Evolutionary conservation across 2,113 vertebrate species (phyloP), one percentile per base, ranked within the genome.

Genomic region (Hirundichthys speculiger): DNA sequence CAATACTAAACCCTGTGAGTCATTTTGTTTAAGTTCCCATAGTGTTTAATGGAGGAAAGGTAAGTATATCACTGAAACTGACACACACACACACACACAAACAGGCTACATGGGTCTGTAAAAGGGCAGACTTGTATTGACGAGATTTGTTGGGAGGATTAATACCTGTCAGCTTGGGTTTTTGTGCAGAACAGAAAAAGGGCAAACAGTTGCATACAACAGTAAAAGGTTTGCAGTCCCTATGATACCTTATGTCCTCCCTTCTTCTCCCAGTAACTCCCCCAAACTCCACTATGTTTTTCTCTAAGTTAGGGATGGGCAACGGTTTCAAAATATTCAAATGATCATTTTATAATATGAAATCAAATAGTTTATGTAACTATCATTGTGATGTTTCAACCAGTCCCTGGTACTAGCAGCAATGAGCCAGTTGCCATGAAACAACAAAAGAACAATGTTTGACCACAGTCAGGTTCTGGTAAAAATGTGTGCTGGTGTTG

Each of bases 201-300:
- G 89, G 78, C 68, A 85, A 84, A 79, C 41, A 72, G 88, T 88
- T 88, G 88, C 41, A 8, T 30, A 67, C 14, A 79, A 71, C 18
- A 1, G 43, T 75, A 64, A 84, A 82, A 84, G 81, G 72, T 85
- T 89, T 76, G 84, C 83, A 76, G 80, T 86, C 61, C 74, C 61
- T 71, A 80, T 81, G 80, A 86, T 69, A 68, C 72, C 66, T 54
- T 50, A 68, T 22, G 18, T n/a, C 53, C 27, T 82, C 54, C 47
- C 66, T 71, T 74, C 66, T 67, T 86, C 69, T 59, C 45, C 82
- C 64, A 76, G 57, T 53, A 46, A 55, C 64, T n/a, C 48, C 65
- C 22, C 45, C 21, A 1, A 39, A 41, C 55, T 43, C 38, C 56
- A 52, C 62, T 45, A 40, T n/a, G 51, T 49, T 42, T 34, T 34